A percentile compares a stretch with the other conserved stretches of the same genome.
These are phyloP conservation scores for Cosmia pyralina DNA, from an alignment of 2,888 invertebrate genomes.

Conservation along the genomic window DNA sequence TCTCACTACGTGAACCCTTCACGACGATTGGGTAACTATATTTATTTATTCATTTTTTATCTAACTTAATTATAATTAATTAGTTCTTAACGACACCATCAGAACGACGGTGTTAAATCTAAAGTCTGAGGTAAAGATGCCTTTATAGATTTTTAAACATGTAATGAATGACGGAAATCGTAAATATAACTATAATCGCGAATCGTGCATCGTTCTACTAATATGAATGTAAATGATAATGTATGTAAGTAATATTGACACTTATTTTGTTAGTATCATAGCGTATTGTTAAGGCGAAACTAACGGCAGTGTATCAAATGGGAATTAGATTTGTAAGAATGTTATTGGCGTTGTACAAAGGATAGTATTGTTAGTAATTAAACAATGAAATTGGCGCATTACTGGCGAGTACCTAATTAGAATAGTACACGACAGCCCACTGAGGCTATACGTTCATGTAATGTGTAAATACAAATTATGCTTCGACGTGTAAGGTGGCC, in stretches of 20 bases:
- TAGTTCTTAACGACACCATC: constrained; percentile 87
- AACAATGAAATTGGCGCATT: constrained; percentile 90
- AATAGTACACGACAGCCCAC: constrained; percentile 86
- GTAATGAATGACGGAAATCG: constrained; percentile 84
- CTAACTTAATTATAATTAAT: constrained; percentile 86
- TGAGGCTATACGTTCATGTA: constrained; percentile 84
- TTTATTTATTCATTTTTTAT: constrained; percentile 86
- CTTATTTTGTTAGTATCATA: constrained; percentile 88
- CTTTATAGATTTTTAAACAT: constrained; percentile 89
- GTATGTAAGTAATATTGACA: constrained; percentile 88
- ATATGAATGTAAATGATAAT: constrained; percentile 83
- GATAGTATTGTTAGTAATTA: constrained; percentile 88
- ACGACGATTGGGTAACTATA: constrained; percentile 84
- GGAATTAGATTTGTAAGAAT: constrained; percentile 85
- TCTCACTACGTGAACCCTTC: constrained; percentile 75
- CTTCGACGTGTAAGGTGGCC: constrained; percentile 80
- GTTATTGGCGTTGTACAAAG: constrained; percentile 90
- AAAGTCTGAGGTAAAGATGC: constrained; percentile 91
- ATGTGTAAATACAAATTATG: constrained; percentile 84
- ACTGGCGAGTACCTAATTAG: constrained; percentile 91
- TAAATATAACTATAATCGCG: constrained; percentile 83
- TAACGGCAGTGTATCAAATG: constrained; percentile 87
- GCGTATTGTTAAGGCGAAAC: constrained; percentile 83
- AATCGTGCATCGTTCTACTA: constrained; percentile 88
- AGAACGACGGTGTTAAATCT: constrained; percentile 88